These are phyloP conservation scores for Zelleria hepariella DNA, from an alignment of 2,888 invertebrate genomes.

Conservation along the genomic window DNA sequence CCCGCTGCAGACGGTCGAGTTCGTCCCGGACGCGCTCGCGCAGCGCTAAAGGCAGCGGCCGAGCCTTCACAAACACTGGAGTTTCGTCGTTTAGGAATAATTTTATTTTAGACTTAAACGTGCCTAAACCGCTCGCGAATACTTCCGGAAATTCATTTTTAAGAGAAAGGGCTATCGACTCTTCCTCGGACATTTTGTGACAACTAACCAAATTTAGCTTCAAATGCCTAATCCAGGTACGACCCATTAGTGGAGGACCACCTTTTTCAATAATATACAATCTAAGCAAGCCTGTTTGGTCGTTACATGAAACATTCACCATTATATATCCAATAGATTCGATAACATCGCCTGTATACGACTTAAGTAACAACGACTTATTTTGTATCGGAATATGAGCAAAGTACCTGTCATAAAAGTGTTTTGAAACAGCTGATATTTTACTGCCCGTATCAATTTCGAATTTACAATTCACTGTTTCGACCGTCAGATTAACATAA, in stretches of 20 bases:
- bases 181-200: constrained; percentile 1
- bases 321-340: constrained; percentile 11
- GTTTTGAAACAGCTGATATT: constrained; percentile 14
- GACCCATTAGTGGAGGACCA: constrained; percentile 15
- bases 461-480: neutral
- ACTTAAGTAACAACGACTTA: constrained; percentile 8
- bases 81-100: neutral
- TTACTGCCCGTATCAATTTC: constrained; percentile 16
- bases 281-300: neutral
- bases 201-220: constrained; percentile 10
- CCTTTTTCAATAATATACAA: constrained; percentile 16
- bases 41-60: constrained; percentile 1
- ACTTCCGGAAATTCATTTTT: constrained; percentile 11
- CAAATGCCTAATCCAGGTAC: constrained; percentile 15
- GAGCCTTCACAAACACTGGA: constrained; percentile 6
- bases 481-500: neutral
- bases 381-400: constrained; percentile 4
- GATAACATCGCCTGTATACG: constrained; percentile 13
- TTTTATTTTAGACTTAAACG: constrained; percentile 7
- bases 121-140: constrained; percentile 11
- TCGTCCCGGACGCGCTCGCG: constrained; percentile 1
- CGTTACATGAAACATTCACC: neutral
- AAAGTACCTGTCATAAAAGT: constrained; percentile 15
- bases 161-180: neutral
- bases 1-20: neutral